Conservation (phyloP, 2,888 invertebrate species). For the Anorthoa munda region DNA sequence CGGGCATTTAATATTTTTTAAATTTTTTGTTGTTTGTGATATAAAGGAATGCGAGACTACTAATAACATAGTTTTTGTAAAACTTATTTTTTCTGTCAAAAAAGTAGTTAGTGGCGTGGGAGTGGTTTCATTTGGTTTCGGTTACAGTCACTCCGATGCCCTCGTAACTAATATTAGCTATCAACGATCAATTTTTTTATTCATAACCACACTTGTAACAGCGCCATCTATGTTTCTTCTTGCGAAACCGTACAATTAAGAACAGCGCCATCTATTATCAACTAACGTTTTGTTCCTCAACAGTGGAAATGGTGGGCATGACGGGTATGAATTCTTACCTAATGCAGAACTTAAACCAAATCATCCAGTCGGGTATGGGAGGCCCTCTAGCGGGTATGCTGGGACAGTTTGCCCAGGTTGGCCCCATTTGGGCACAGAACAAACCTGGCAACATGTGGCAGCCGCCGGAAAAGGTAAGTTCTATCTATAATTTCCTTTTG, state of each 20-base stretch:
- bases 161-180: slow-evolving; percentile 19
- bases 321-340: slow-evolving; percentile 89
- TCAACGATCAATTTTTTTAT: slow-evolving; percentile 11
- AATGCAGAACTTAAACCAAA: slow-evolving; percentile 88
- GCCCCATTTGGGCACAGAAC: slow-evolving; percentile 76
- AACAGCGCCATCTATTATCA: slow-evolving; percentile 40
- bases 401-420: slow-evolving; percentile 78
- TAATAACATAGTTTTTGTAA: slow-evolving; percentile 1
- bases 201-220: neutral
- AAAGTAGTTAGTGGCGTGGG: neutral
- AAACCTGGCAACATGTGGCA: slow-evolving; percentile 79
- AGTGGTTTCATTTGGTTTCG: slow-evolving; percentile 1
- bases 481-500: neutral
- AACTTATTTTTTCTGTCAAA: slow-evolving; percentile 9
- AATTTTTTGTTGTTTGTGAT: slow-evolving; percentile 31
- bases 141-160: neutral
- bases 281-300: slow-evolving; percentile 58
- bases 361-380: slow-evolving; percentile 87
- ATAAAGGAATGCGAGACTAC: slow-evolving; percentile 17
- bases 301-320: slow-evolving; percentile 93
- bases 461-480: slow-evolving; percentile 76
- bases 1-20: slow-evolving; percentile 11
- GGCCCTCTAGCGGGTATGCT: slow-evolving; percentile 85
- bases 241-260: neutral
- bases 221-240: slow-evolving; percentile 36